Evolutionary conservation across 2,113 vertebrate species (phyloP), one percentile per base, ranked within the genome.

Genomic region (Rhinoderma darwinii): DNA sequence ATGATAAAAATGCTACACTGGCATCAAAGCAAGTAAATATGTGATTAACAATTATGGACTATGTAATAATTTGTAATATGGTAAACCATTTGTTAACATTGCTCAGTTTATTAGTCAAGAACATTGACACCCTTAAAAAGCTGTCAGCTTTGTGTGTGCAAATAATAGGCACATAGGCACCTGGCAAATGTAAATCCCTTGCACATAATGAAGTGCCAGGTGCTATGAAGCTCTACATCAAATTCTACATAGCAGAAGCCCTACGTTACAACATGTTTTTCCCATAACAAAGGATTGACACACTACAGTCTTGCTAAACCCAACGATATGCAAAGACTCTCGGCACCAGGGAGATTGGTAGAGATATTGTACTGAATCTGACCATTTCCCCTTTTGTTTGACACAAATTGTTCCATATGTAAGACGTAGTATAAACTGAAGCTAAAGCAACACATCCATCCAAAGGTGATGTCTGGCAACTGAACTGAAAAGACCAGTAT

Each of bases 251-350:
- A 75, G 83, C 83, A 84, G 50, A 84, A 59, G 37, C 83, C 15
- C 51, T 27, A 70, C 63, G 72, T 44, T 84, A 63, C 72, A 84
- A 76, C 83, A 84, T 84, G 83, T 84, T 84, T 84, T 84, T 84
- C 83, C 72, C 54, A 76, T 84, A 86, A 79, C 50, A 80, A 63
- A 51, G 44, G 75, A 80, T 70, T 86, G 77, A 50, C 76, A 86
- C 84, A 63, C 73, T 41, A 77, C 72, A 30, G 41, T 25, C 56
- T 37, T 32, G 73, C 83, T 63, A 32, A 84, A 84, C 39, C 17
- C 10, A 76, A 84, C 15, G 27, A 84, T 77, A 84, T 84, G 54
- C 51, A 84, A 84, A 84, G 83, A 59, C 83, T n/a, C 54, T 63
- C 39, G 70, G 72, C 83, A 84, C 83, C 83, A 76, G 63, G 73